Percentiles rank a stretch among this genome's conserved stretches.
Evolutionary conservation across 1,140 invertebrate species (phyloP).

Genomic region (Probaryconus sp.): DNA sequence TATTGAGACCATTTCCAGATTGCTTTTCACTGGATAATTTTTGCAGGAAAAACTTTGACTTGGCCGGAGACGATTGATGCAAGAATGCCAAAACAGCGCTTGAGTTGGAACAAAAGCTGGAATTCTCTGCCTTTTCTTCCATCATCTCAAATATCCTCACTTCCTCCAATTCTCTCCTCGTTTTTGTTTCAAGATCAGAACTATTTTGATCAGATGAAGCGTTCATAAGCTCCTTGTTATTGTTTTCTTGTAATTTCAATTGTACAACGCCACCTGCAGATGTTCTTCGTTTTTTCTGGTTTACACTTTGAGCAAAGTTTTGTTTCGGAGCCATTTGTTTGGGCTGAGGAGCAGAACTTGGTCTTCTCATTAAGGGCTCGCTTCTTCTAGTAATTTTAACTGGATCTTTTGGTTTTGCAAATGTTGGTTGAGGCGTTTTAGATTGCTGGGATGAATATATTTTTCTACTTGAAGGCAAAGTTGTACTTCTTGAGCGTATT

Average conservation of each 20-base stretch:
- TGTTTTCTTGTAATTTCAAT: constrained; percentile 3
- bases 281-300: constrained; percentile 44
- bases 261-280: constrained; percentile 9
- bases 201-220: constrained; percentile 72
- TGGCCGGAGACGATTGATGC: constrained; percentile 77
- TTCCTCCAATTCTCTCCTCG: constrained; percentile 80
- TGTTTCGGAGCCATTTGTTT: background rate
- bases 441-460: background rate
- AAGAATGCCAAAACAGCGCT: constrained; percentile 81
- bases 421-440: constrained; percentile 19
- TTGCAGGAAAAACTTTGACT: constrained; percentile 63
- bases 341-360: background rate
- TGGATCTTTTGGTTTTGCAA: constrained; percentile 36
- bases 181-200: constrained; percentile 72
- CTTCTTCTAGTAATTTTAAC: constrained; percentile 21
- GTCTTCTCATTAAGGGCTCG: background rate
- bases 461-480: constrained; percentile 63
- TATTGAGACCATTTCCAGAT: no score
- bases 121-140: constrained; percentile 83
- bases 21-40: constrained; percentile 42
- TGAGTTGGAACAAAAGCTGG: constrained; percentile 85
- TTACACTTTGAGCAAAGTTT: constrained; percentile 1
- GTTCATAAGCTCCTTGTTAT: constrained; percentile 12
- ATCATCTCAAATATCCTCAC: constrained; percentile 85
- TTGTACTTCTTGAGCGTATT: constrained; percentile 63